A percentile compares a stretch with the other conserved stretches of the same genome.
phyloP scores from a whole-genome alignment of 2,113 vertebrate species.

The Piprites chloris region DNA sequence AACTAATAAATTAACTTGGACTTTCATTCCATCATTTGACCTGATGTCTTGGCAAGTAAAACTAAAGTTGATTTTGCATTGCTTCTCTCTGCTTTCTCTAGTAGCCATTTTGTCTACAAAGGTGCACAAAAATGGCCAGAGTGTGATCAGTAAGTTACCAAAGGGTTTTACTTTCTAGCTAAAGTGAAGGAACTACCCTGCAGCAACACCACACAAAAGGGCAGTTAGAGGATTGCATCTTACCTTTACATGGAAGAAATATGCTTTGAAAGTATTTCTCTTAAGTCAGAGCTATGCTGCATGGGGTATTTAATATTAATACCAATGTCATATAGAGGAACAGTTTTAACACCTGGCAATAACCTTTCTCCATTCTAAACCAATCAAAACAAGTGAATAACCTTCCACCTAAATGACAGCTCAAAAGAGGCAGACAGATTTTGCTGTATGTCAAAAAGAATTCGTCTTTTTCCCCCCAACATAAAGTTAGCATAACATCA shows the following conservation, averaged over 20 bases:
- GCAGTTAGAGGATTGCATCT: neutral
- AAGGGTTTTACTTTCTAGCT: neutral
- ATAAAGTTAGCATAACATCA: neutral
- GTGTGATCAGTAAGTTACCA: neutral
- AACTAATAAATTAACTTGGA: neutral
- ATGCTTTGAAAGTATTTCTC: neutral
- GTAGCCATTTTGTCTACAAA: neutral
- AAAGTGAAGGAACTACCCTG: neutral
- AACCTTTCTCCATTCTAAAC: neutral
- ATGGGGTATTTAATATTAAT: neutral
- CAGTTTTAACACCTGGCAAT: neutral
- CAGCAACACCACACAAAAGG: neutral
- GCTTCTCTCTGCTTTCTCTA: neutral
- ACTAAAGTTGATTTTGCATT: neutral
- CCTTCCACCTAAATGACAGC: accelerated
- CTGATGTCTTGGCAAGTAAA: neutral
- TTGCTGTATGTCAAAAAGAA: neutral
- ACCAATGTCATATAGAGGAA: neutral
- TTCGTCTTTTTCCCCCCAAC: neutral
- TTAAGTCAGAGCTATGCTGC: neutral
- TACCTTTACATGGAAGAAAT: neutral
- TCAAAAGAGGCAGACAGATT: neutral
- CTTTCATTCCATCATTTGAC: neutral
- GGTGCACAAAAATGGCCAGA: neutral
- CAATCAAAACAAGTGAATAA: neutral